Evolutionary conservation across 2,113 vertebrate genomes (phyloP).

Genomic region (Centrocercus urophasianus): DNA sequence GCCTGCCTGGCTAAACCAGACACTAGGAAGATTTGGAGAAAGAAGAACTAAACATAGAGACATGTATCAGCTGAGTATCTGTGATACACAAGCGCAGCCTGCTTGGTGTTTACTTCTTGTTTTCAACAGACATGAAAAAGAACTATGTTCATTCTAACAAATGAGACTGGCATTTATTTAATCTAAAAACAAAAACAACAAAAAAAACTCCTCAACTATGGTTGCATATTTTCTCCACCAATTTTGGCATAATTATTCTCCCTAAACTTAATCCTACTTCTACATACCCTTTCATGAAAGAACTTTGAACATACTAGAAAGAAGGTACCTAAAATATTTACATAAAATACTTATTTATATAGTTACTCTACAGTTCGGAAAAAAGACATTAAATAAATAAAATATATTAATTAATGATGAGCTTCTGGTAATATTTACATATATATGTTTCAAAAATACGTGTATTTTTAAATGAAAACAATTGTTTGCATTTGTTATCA

Average conservation of each 20-base stretch:
- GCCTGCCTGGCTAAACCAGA: neutral
- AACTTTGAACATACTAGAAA: neutral
- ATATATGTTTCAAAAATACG: neutral
- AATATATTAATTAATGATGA: fast-evolving
- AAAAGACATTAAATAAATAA: neutral
- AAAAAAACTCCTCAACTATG: neutral
- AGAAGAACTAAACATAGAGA: neutral
- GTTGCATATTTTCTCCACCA: neutral
- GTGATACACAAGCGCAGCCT: neutral
- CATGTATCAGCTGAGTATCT: neutral
- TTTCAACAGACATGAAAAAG: neutral
- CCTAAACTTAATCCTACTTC: neutral
- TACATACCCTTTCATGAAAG: neutral
- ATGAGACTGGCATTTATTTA: neutral
- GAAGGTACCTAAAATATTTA: neutral
- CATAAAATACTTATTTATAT: neutral
- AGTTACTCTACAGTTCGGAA: neutral
- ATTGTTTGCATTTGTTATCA: neutral
- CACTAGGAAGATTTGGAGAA: neutral
- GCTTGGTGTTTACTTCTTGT: neutral
- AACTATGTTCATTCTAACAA: neutral
- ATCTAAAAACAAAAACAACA: neutral
- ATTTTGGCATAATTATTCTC: neutral
- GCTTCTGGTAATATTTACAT: neutral
- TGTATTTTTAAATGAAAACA: neutral